Base-by-base conservation (phyloP, 2,113 vertebrate species). In the Tragelaphus imberbis region DNA sequence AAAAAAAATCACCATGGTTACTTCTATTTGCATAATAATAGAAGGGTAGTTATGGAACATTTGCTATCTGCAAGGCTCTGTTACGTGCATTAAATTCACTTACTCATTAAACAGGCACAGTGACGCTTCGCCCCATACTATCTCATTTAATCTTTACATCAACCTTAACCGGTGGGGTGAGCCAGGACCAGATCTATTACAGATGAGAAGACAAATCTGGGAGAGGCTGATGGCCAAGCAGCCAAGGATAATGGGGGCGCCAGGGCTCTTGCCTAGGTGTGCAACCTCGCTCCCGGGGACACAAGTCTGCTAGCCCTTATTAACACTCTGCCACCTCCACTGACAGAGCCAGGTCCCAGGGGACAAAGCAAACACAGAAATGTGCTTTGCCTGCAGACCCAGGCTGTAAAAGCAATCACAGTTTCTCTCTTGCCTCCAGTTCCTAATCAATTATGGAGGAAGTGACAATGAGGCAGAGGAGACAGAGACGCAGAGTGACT, bases 391-490 rank as follows among this genome's bases (percentile, higher is more conserved):
- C 90, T 94, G 96, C 92, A 97, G 90, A 88, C 86, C 33, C 28
- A 10, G 58, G 63, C 86, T 97, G 75, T 58, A 68, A 84, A 96
- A 86, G 87, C 92, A 95, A 98, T 94, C 94, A 36, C 33, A 25
- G 86, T 77, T 63, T 95, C 86, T 47, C 61, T 82, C 25, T n/a
- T 8, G 55, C 90, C 71, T 84, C 87, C 28, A 51, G 95, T 90
- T 90, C 79, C 95, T 91, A 80, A 97, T 97, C 93, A 97, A 92
- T 96, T 96, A 94, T 81, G 88, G 93, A 96, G 80, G 96, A 95
- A 98, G 91, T 65, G 89, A 87, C 95, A 95, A 59, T 55, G 87
- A 55, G 75, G 51, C n/a, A 12, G 27, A 36, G 75, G 71, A 87
- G 86, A 75, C 82, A n/a, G 71, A 27, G 56, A 33, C 47, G 14